phyloP scores from a whole-genome alignment of 2,113 vertebrate species.

The Daboia siamensis region DNA sequence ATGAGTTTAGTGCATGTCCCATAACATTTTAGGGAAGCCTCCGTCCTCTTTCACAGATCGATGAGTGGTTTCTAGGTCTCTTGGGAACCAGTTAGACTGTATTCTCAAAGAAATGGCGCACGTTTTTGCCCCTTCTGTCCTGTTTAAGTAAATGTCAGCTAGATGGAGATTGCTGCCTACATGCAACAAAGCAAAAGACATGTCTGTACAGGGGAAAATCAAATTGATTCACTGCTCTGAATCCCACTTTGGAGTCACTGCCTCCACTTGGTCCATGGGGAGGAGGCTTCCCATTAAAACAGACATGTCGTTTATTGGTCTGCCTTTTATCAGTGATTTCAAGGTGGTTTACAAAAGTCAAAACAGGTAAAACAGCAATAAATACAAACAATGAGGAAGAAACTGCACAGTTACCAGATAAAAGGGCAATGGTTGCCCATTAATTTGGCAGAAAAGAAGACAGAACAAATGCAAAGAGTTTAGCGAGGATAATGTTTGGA shows the following conservation, averaged over 20 bases:
- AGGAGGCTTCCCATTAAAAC: neutral
- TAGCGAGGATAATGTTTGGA: neutral
- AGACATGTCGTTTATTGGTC: neutral
- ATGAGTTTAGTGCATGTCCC: no score
- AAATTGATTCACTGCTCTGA: conserved; percentile 17
- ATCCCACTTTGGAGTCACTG: neutral
- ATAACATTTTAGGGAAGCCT: neutral
- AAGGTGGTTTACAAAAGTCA: neutral
- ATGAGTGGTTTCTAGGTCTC: neutral
- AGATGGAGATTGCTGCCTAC: conserved; percentile 33
- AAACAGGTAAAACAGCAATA: neutral
- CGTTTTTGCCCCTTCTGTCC: conserved; percentile 16
- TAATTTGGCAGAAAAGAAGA: neutral
- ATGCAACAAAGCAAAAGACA: conserved; percentile 10
- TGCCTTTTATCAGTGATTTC: neutral
- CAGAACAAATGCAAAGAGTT: neutral
- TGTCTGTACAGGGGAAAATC: conserved; percentile 19
- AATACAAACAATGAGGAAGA: neutral
- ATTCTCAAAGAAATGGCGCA: neutral
- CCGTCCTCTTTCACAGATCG: neutral
- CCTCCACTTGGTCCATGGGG: neutral
- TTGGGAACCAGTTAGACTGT: fast-evolving
- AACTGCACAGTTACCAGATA: neutral
- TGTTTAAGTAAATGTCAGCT: conserved; percentile 22
- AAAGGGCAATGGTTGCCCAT: neutral